Conservation (phyloP, 2,888 invertebrate genomes). For the Amphipoea lucens region DNA sequence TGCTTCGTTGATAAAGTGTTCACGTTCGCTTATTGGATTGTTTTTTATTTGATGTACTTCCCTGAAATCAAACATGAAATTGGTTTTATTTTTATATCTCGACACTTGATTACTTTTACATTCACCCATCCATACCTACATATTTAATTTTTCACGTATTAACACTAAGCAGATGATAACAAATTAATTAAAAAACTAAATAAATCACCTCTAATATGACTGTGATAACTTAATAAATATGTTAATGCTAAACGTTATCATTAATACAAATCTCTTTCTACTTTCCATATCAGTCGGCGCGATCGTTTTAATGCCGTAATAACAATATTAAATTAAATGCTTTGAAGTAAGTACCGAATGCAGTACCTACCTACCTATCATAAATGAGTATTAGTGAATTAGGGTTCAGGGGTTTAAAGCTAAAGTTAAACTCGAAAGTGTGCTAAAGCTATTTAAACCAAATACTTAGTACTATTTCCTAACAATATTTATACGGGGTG, state of each 20-base stretch:
- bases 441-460: not conserved
- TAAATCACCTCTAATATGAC: slow-evolving; percentile 76
- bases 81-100: slow-evolving; percentile 32
- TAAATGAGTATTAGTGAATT: slow-evolving; percentile 19
- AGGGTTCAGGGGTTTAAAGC: not conserved
- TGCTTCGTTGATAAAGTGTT: slow-evolving; percentile 87
- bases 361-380: slow-evolving; percentile 1
- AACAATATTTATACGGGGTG: not conserved
- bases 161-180: slow-evolving; percentile 43
- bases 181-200: slow-evolving; percentile 66
- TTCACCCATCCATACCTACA: not conserved
- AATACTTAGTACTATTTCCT: not conserved
- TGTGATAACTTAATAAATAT: slow-evolving; percentile 74
- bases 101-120: slow-evolving; percentile 26
- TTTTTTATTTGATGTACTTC: slow-evolving; percentile 89
- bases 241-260: slow-evolving; percentile 75
- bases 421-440: not conserved
- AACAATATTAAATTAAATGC: slow-evolving; percentile 27
- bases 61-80: slow-evolving; percentile 80
- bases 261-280: slow-evolving; percentile 71
- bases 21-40: slow-evolving; percentile 86
- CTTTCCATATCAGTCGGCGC: slow-evolving; percentile 76
- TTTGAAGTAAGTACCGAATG: slow-evolving; percentile 30
- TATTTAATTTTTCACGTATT: slow-evolving; percentile 44
- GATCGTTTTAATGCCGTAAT: slow-evolving; percentile 68